These are phyloP conservation scores for Pristionchus arcanus DNA, from an alignment of 2,888 invertebrate genomes.

Conservation along the genomic window DNA sequence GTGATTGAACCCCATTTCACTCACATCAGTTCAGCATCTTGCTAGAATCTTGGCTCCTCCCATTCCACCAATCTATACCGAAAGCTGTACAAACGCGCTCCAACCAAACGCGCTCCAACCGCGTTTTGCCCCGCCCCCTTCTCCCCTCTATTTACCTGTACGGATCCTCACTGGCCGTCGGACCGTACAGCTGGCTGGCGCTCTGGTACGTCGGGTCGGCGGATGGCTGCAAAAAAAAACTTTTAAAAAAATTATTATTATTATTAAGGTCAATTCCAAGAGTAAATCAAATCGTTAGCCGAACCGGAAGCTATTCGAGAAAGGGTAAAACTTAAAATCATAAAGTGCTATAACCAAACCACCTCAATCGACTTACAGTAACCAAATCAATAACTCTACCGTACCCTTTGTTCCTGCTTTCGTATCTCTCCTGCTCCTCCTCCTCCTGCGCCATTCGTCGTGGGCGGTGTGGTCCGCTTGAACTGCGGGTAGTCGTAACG, in stretches of 20 bases:
- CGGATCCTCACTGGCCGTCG: constrained; percentile 53
- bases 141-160: constrained; percentile 25
- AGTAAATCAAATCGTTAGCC: too few relatives aligned
- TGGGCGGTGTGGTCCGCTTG: constrained; percentile 7
- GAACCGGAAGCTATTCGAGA: background rate
- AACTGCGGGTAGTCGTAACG: constrained; percentile 54
- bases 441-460: background rate
- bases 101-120: too few relatives aligned
- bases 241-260: background rate
- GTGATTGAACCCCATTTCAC: too few relatives aligned
- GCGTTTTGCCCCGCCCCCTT: too few relatives aligned
- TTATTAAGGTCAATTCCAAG: too few relatives aligned
- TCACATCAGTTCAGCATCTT: too few relatives aligned
- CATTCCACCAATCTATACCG: too few relatives aligned
- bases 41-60: too few relatives aligned
- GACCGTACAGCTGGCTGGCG: constrained; percentile 54
- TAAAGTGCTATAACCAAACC: too few relatives aligned
- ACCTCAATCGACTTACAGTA: background rate
- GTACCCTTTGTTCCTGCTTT: constrained; percentile 13
- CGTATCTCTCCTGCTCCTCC: background rate
- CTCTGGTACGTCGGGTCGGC: constrained; percentile 54
- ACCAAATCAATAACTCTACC: background rate
- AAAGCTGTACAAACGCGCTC: too few relatives aligned
- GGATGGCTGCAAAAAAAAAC: background rate
- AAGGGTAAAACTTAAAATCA: too few relatives aligned